Evolutionary conservation across 2,113 vertebrate genomes (phyloP), one percentile per base, ranked within the genome.

Genomic region (Dissostichus mawsoni): DNA sequence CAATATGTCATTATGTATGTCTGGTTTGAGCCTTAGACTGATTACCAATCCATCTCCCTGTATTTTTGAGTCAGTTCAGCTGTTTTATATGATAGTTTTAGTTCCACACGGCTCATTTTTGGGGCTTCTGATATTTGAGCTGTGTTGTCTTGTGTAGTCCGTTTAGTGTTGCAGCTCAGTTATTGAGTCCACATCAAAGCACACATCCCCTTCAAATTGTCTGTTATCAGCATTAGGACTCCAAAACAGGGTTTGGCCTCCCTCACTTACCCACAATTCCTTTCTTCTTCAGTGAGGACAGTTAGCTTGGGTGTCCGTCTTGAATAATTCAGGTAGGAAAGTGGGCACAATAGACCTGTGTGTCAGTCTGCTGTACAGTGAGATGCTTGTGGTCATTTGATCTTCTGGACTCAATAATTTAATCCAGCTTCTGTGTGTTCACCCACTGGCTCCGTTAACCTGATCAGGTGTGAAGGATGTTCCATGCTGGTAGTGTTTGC

Each of bases 281-380:
- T 48, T 4, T 41, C 53, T 78, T 87, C 58, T 52, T 48, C 62
- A 72, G 56, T 53, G 52, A 76, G 83, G 70, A 71, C 51, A 25
- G 63, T 86, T 88, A 73, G 74, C 56, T 83, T 81, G 56, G 57
- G 81, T 92, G 82, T 89, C 87, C 33, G 2, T 20, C 51, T 72
- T 92, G 25, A 94, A 95, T 95, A 90, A 95, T 95, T 94, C 80
- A 95, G 48, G 76, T 91, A 84, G 94, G 94, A 94, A 95, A 95
- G 91, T 90, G 84, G 92, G 82, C 90, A 88, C 86, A 80, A 56
- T 85, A 83, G 90, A 74, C 67, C 16, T 47, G 51, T 79, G 89
- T 83, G 85, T 82, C 67, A 1, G 55, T 80, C 68, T 64, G 64
- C 81, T 62, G 51, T 69, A 59, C 74, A 58, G 64, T 63, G 67